Evolutionary conservation across 2,797 vertebrate genomes (phyloP).

Genomic region (Hyperoplus immaculatus): DNA sequence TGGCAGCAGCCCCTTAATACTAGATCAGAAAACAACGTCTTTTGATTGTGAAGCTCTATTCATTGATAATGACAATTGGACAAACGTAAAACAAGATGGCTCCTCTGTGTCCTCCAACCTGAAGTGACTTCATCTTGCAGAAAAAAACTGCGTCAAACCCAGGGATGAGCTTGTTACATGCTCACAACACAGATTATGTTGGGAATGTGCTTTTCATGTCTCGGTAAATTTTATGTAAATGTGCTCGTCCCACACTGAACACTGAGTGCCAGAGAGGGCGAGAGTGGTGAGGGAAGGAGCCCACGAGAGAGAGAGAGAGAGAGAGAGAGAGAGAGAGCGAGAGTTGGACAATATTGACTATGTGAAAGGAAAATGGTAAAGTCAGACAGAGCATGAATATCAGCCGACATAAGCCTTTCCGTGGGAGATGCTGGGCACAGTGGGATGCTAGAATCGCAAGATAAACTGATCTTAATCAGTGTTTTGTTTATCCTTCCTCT

Average conservation of each 20-base stretch:
- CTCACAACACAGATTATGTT: constrained; percentile 57
- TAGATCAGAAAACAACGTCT: too few relatives aligned
- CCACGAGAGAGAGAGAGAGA: background rate
- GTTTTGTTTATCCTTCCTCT: constrained; percentile 51
- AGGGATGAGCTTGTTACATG: constrained; percentile 61
- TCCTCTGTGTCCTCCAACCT: constrained; percentile 5
- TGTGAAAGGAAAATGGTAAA: constrained; percentile 36
- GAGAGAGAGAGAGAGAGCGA: background rate
- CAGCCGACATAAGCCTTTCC: constrained; percentile 21
- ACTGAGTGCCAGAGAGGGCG: constrained; percentile 14
- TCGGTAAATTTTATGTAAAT: constrained; percentile 63
- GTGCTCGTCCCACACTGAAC: constrained; percentile 32
- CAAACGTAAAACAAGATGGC: too few relatives aligned
- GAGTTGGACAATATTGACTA: constrained; percentile 34
- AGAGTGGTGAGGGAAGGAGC: constrained; percentile 12
- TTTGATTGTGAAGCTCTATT: too few relatives aligned
- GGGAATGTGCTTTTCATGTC: constrained; percentile 55
- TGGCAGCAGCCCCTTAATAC: too few relatives aligned
- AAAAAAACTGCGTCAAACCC: constrained; percentile 48
- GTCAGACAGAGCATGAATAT: constrained; percentile 22
- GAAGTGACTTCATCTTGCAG: constrained; percentile 33
- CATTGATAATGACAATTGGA: too few relatives aligned
- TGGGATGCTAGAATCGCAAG: constrained; percentile 12
- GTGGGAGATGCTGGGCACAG: constrained; percentile 43
- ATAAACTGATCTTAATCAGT: constrained; percentile 58